Conservation (phyloP, 2,888 invertebrate species). For the Dolichopus griseipennis region DNA sequence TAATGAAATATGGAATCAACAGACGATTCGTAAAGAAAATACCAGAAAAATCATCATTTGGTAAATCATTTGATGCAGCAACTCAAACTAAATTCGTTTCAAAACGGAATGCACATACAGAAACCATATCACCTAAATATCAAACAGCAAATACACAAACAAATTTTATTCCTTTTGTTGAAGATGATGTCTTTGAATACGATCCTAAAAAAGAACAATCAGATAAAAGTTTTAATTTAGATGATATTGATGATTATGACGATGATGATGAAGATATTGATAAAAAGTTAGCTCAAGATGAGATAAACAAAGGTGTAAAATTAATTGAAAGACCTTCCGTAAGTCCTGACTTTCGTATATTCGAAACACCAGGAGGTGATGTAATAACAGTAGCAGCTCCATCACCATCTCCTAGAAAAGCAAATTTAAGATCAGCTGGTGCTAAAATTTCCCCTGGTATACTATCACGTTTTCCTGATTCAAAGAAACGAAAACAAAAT, state of each 20-base stretch:
- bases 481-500: neutral
- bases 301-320: neutral
- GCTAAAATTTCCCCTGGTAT: neutral
- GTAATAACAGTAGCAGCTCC: neutral
- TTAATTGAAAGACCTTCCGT: neutral
- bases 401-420: neutral
- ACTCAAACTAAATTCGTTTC: neutral
- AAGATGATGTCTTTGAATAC: constrained; percentile 2
- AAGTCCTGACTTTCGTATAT: neutral
- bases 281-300: neutral
- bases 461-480: neutral
- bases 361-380: neutral
- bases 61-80: neutral
- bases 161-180: neutral
- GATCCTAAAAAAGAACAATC: neutral
- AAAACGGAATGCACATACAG: neutral
- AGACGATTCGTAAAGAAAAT: no score
- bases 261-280: neutral
- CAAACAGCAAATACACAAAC: neutral
- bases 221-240: no score
- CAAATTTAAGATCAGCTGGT: neutral
- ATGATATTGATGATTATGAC: neutral
- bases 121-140: neutral
- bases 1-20: no score
- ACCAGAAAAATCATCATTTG: neutral